These are phyloP conservation scores for Platygyra sinensis DNA, from an alignment of 64 coral and sea anemone genomes.

Conservation along the genomic window DNA sequence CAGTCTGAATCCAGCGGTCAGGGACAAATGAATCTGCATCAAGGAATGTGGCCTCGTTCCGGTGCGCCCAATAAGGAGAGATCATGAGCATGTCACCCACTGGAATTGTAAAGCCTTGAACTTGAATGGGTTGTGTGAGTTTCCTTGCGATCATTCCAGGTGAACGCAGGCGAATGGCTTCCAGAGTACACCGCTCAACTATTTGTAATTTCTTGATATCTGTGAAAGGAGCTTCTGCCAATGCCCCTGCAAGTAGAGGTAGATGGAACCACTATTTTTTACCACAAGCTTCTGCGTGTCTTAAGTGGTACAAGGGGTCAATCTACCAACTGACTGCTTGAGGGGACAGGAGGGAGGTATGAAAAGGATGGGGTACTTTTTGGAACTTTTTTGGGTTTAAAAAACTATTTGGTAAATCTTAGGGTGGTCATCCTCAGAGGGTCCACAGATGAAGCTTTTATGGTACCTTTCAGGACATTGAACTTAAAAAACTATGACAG, in stretches of 20 bases:
- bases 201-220: slow-evolving; percentile 45
- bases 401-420: too few species aligned
- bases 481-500: too few species aligned
- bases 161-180: slow-evolving; percentile 60
- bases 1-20: slow-evolving; percentile 35
- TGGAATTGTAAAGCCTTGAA: slow-evolving; percentile 49
- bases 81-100: slow-evolving; percentile 56
- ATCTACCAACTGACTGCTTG: too few species aligned
- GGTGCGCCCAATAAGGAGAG: slow-evolving; percentile 65
- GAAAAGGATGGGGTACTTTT: too few species aligned
- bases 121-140: slow-evolving; percentile 46
- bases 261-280: too few species aligned
- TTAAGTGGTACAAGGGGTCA: too few species aligned
- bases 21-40: slow-evolving; percentile 37
- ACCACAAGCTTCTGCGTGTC: too few species aligned
- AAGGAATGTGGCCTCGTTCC: slow-evolving; percentile 1
- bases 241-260: slow-evolving; percentile 9
- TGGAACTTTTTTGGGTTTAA: too few species aligned
- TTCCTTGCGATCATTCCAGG: slow-evolving; percentile 54
- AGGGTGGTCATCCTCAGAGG: too few species aligned
- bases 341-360: too few species aligned
- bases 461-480: too few species aligned
- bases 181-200: slow-evolving; percentile 43
- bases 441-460: too few species aligned
- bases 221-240: slow-evolving; percentile 1